Evolutionary conservation across 2,113 vertebrate genomes (phyloP), one percentile per base, ranked within the genome.

Genomic region (Ramphastos sulfuratus): DNA sequence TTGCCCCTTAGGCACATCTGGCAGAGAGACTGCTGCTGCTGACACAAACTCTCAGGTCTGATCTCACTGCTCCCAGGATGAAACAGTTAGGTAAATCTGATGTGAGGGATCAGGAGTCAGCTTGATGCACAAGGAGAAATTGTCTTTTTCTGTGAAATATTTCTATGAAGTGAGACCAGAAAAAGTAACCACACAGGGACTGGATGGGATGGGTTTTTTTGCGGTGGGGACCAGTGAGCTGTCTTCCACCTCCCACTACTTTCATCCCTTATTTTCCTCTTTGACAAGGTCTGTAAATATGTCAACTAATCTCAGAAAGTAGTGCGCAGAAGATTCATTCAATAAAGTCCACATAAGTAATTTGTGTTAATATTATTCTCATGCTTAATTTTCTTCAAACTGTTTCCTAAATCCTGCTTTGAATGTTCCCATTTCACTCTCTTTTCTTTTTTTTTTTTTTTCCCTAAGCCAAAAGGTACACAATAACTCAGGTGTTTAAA

Each of bases 61-160:
- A 75, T 96, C 87, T 91, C 24, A 0, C 14, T 70, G 90, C 82
- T 97, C 91, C 90, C 44, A 35, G 92, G 93, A 97, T 96, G 94
- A 97, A 97, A 97, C 87, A 70, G 37, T 74, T 85, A 95, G 92
- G 94, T 67, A 87, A 97, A 94, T 90, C 94, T 66, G 54, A 96
- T 95, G 79, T 55, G 85, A 81, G 84, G 84, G 85, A 95, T 78
- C 76, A 87, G 65, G 80, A 61, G 6, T 83, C 82, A 93, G 93
- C 78, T 92, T 87, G 91, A 94, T 94, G 64, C 82, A 95, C 64
- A 74, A 85, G 90, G 59, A 30, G 21, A 96, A 87, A 81, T 82
- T 92, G 66, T 90, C 94, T 96, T 95, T 94, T 95, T 93, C 79
- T 86, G 64, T 95, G 96, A 97, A 96, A 96, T 72, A 90, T 96